A percentile compares a stretch with the other conserved stretches of the same genome.
phyloP scores from a whole-genome alignment of 2,888 invertebrate genomes.

The Bruchidius siliquastri region DNA sequence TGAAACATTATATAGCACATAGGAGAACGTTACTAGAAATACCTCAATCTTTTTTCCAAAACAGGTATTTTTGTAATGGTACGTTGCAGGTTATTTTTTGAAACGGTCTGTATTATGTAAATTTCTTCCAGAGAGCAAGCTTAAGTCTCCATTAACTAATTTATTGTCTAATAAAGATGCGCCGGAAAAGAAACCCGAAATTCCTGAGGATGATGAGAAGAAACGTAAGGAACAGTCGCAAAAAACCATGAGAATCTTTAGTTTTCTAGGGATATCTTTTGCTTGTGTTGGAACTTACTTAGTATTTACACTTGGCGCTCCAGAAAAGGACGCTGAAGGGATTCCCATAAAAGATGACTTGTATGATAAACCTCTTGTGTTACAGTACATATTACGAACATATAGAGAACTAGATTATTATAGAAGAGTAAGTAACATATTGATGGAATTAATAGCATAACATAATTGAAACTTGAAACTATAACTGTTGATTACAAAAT shows the following conservation, averaged over 20 bases:
- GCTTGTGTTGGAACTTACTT: slow-evolving; percentile 57
- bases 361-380: slow-evolving; percentile 58
- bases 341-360: slow-evolving; percentile 71
- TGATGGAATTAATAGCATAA: no score
- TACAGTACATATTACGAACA: slow-evolving; percentile 69
- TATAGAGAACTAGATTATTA: slow-evolving; percentile 41
- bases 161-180: not conserved
- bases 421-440: slow-evolving; percentile 30
- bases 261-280: slow-evolving; percentile 58
- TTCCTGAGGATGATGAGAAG: slow-evolving; percentile 29
- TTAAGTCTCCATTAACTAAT: not conserved
- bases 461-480: no score
- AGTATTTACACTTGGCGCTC: slow-evolving; percentile 68
- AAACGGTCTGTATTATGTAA: not conserved
- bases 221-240: slow-evolving; percentile 38
- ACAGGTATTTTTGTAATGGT: not conserved
- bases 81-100: not conserved
- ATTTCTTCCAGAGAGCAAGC: not conserved
- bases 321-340: slow-evolving; percentile 68
- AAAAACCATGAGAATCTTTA: slow-evolving; percentile 42
- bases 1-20: not conserved
- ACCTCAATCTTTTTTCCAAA: not conserved
- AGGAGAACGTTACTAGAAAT: not conserved
- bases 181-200: not conserved
- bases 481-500: no score